Base-by-base conservation (phyloP, 2,888 invertebrate species). In the Tetramorium bicarinatum region DNA sequence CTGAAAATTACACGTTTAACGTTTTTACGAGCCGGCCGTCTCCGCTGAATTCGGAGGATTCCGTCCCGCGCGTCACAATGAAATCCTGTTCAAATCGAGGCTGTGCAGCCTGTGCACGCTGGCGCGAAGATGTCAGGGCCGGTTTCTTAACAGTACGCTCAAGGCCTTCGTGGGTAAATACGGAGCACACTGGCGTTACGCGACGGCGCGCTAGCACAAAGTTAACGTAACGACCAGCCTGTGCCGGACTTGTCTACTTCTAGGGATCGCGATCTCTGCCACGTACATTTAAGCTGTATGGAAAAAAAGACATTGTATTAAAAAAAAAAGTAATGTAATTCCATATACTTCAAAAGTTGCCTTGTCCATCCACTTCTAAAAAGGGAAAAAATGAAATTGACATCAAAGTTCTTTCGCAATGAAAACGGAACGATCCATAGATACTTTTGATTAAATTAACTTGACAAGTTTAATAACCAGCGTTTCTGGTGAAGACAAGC, bases 151-250 rank as follows among this genome's bases (percentile, higher is more conserved):
- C 88, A 52, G 25, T 52, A 67, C 84, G 86, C 89, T 87, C 87
- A 91, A 91, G 91, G 90, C 85, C 84, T 85, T 87, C 87, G 90
- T 90, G 89, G 61, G 88, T 83, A 90, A 89, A 90, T 90, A 86
- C 84, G 41, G 64, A 44, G 64, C 41, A 84, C 84, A 85, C 86
- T 85, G 86, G 84, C 83, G 87, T 82, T 74, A 79, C 75, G 61
- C 83, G 83, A 69, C 61, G 41, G 56, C 64, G 62, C 62, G 29
- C 13, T 59, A 25, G 13, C 49, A 54, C 59, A 61, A n/a, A 64
- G 80, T 85, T 76, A 47, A 86, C 66, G 47, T 47, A 61, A 75
- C 34, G 47, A 61, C 47, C 61, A 34, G 62, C 15, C 6, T 49
- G 49, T 61, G 44, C 21, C 49, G 49, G 64, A 76, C 52, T 1